Percentiles rank a stretch among this genome's conserved stretches.
Conservation (phyloP, 2,888 invertebrate species). For the Ophraella communa region DNA sequence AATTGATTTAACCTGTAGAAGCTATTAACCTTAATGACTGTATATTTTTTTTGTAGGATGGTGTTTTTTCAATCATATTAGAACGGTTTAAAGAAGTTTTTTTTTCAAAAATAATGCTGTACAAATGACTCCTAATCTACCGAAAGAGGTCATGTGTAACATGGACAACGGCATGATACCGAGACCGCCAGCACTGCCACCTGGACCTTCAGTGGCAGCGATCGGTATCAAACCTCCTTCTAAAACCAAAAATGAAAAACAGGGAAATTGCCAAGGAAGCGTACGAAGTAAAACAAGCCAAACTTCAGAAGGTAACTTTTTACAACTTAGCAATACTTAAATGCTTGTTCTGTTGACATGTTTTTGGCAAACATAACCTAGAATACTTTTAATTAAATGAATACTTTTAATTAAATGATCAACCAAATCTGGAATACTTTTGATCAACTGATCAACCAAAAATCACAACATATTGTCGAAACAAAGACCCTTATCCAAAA, state of each 20-base stretch:
- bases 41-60: not conserved
- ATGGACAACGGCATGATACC: conserved; percentile 54
- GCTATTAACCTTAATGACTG: no score
- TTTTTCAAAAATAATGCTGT: conserved; percentile 19
- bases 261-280: conserved; percentile 37
- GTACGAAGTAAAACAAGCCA: conserved; percentile 47
- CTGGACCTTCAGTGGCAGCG: conserved; percentile 37
- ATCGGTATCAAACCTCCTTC: conserved; percentile 30
- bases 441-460: no score
- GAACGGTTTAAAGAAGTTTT: not conserved
- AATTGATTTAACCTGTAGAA: no score
- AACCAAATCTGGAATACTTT: no score
- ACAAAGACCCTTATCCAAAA: no score
- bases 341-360: no score
- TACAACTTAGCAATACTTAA: no score
- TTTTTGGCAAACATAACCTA: no score
- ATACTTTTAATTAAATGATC: no score
- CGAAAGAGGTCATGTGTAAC: conserved; percentile 48
- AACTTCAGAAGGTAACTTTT: conserved; percentile 46
- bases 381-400: no score
- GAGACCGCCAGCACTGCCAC: conserved; percentile 54
- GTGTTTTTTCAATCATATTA: not conserved
- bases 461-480: no score
- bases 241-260: conserved; percentile 4
- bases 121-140: conserved; percentile 39